Evolutionary conservation across 2,888 invertebrate genomes (phyloP).

Genomic region (Sinohyriopsis cumingii): DNA sequence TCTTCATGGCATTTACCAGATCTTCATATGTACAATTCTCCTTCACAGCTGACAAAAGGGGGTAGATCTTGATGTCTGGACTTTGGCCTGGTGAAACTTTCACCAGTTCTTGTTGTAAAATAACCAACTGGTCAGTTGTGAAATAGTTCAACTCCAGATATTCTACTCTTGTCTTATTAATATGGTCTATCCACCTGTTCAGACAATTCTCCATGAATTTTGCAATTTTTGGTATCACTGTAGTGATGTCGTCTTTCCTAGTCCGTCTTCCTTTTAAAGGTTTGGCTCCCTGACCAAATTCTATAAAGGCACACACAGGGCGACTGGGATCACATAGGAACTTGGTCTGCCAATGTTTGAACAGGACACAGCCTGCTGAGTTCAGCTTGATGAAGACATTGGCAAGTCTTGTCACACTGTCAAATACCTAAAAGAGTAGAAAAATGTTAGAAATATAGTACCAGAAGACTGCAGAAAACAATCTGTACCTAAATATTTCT

Average conservation of each 20-base stretch:
- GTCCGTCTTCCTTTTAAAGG: conserved; percentile 26
- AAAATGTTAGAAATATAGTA: neutral
- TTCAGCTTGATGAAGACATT: conserved; percentile 53
- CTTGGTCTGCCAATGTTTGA: conserved; percentile 52
- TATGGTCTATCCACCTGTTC: conserved; percentile 49
- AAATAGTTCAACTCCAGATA: conserved; percentile 55
- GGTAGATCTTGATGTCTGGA: conserved; percentile 35
- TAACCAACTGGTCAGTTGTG: conserved; percentile 61
- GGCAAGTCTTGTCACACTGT: conserved; percentile 56
- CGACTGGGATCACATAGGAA: conserved; percentile 37
- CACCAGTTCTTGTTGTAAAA: conserved; percentile 55
- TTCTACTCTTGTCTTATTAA: conserved; percentile 37
- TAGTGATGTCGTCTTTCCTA: conserved; percentile 24
- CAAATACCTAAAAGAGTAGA: conserved; percentile 48
- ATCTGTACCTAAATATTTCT: no score
- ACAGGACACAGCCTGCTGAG: conserved; percentile 58
- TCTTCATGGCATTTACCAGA: conserved; percentile 37
- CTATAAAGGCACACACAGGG: conserved; percentile 39
- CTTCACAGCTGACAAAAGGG: conserved; percentile 46
- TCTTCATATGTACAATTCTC: conserved; percentile 38
- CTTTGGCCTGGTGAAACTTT: conserved; percentile 33
- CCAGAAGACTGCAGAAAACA: no score
- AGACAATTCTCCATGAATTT: conserved; percentile 52
- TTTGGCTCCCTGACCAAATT: conserved; percentile 38
- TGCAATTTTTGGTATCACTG: conserved; percentile 45